Base-by-base conservation (phyloP, 2,113 vertebrate genomes). In the Diphyllodes magnificus region DNA sequence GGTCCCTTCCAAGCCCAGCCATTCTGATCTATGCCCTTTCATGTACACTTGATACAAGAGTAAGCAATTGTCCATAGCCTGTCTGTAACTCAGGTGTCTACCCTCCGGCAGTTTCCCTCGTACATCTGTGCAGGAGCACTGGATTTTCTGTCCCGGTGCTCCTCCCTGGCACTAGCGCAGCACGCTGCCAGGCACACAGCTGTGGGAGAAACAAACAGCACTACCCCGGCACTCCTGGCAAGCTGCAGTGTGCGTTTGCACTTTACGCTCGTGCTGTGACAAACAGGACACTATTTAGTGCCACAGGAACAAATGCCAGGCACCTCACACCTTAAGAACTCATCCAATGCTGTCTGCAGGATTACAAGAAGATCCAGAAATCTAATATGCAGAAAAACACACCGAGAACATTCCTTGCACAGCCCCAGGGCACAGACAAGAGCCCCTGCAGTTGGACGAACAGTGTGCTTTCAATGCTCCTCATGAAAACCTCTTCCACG, bases 221-320 rank as follows among this genome's bases (percentile, higher is more conserved):
- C 22, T 4, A 31, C 7, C 31, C 47, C 59, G 69, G 64, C 68
- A 15, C 18, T 23, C 2, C 3, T 63, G 65, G 64, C 56, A 66
- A 57, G 51, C n/a, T 11, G 47, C 7, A 70, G 17, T 0, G 5
- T 13, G 21, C 11, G 31, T 9, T 89, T 50, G 4, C 14, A 15
- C 45, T 71, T 35, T 1, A 21, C 0, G 0, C 49, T 75, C 9
- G 1, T 2, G 27, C 64, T 65, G 33, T 15, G 59, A 88, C 64
- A 91, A 88, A 69, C 72, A 78, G 39, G 51, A 70, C 49, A 31
- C 18, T 53, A 30, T 27, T 66, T 50, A 89, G 53, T 1, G 2
- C 20, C 0, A 0, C 47, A 64, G 50, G 50, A 91, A 92, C 39
- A 54, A 86, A 83, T 0, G 30, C 64, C 76, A 83, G 59, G 49